Percentiles rank a stretch among this genome's conserved stretches.
Conservation (phyloP, 2,797 vertebrate genomes). For the Mormyrus proboscirostris region DNA sequence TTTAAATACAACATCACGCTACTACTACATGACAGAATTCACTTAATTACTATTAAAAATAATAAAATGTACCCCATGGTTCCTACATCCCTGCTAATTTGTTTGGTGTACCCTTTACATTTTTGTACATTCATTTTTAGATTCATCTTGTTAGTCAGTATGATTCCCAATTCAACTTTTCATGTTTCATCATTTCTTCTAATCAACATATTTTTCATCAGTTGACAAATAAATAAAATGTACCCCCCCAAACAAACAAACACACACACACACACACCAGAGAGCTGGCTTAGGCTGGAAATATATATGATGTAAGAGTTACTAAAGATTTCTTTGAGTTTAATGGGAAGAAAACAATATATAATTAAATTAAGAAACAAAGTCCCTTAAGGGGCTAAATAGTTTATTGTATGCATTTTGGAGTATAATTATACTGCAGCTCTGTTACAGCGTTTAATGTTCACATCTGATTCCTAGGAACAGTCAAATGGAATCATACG, state of each 20-base stretch:
- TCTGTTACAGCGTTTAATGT: not conserved
- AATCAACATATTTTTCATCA: not conserved
- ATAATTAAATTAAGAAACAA: not conserved
- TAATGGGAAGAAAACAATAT: not conserved
- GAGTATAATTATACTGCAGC: not conserved
- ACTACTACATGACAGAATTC: not conserved
- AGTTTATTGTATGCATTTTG: not conserved
- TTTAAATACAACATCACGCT: not conserved
- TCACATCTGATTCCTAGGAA: not conserved
- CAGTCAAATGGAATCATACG: not conserved
- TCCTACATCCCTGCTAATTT: not conserved
- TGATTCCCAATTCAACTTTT: not conserved
- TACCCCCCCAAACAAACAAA: not conserved
- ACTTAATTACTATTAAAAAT: not conserved
- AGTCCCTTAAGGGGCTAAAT: not conserved
- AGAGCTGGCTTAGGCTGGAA: not conserved
- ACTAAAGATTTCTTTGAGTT: not conserved
- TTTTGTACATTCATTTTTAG: not conserved
- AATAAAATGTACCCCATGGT: not conserved
- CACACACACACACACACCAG: not conserved
- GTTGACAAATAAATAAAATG: not conserved
- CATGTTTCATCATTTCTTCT: not conserved
- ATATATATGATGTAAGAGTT: not conserved
- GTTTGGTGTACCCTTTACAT: not conserved
- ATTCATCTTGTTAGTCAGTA: not conserved